Evolutionary conservation across 2,888 invertebrate species (phyloP).

Genomic region (Amblyjoppa proteus): DNA sequence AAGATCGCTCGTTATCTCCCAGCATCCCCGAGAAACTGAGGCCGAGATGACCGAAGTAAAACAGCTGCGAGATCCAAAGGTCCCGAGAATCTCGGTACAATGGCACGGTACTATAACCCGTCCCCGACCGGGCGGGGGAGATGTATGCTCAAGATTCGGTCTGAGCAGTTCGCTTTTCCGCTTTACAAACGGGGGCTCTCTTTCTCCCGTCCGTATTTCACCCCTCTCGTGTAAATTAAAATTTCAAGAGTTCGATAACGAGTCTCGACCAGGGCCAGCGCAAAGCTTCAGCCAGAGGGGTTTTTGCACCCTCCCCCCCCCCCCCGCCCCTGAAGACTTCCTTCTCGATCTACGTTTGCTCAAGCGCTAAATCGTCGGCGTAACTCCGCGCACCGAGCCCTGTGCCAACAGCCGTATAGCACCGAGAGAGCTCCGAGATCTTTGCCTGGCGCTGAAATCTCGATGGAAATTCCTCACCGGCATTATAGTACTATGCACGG

Average conservation of each 20-base stretch:
- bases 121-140: neutral
- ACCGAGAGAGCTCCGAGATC: constrained; percentile 8
- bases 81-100: constrained; percentile 52
- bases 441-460: constrained; percentile 47
- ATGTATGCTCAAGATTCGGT: constrained; percentile 21
- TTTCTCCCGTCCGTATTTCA: constrained; percentile 39
- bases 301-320: neutral
- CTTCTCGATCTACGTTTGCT: constrained; percentile 55
- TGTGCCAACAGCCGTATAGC: constrained; percentile 16
- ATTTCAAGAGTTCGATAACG: constrained; percentile 79
- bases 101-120: constrained; percentile 22
- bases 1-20: constrained; percentile 12
- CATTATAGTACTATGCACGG: constrained; percentile 19
- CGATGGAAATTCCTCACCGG: constrained; percentile 52
- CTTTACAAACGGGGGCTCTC: constrained; percentile 13
- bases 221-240: constrained; percentile 70
- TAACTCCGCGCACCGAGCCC: constrained; percentile 14
- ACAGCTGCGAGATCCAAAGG: constrained; percentile 50
- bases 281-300: constrained; percentile 15
- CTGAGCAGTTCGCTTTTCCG: constrained; percentile 12
- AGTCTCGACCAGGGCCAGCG: constrained; percentile 68
- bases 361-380: constrained; percentile 61
- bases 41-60: constrained; percentile 24
- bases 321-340: neutral
- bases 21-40: neutral